These are phyloP conservation scores for Myxocyprinus asiaticus DNA, from an alignment of 2,113 vertebrate genomes.

Conservation along the genomic window DNA sequence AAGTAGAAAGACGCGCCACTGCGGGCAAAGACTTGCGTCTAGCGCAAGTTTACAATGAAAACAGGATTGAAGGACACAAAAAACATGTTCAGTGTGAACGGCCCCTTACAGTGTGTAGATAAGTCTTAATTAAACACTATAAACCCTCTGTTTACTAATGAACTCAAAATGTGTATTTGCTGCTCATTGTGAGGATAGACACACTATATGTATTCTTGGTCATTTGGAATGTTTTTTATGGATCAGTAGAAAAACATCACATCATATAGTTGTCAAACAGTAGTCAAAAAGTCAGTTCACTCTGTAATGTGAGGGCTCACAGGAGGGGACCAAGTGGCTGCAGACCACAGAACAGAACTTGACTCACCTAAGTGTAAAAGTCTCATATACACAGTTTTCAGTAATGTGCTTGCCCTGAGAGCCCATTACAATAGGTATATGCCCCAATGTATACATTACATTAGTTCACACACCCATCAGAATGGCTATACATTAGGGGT, in stretches of 20 bases:
- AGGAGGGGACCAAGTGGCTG: neutral
- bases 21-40: too few species aligned
- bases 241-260: neutral
- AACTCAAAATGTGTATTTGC: too few species aligned
- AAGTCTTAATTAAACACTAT: too few species aligned
- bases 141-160: too few species aligned
- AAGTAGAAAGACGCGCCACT: too few species aligned
- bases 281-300: neutral
- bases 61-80: too few species aligned
- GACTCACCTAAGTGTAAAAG: neutral
- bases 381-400: neutral
- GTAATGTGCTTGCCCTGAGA: slow-evolving; percentile 27
- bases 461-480: slow-evolving; percentile 28
- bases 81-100: too few species aligned
- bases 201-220: neutral
- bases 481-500: slow-evolving; percentile 40
- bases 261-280: neutral
- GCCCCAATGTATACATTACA: slow-evolving; percentile 37
- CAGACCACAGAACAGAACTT: neutral
- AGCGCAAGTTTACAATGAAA: too few species aligned
- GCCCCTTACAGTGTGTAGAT: too few species aligned
- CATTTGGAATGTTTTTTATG: neutral
- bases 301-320: neutral
- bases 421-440: slow-evolving; percentile 38
- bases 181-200: too few species aligned